These are phyloP conservation scores for Pseudolaguvia tuberculata DNA, from an alignment of 2,113 vertebrate genomes.

Conservation along the genomic window DNA sequence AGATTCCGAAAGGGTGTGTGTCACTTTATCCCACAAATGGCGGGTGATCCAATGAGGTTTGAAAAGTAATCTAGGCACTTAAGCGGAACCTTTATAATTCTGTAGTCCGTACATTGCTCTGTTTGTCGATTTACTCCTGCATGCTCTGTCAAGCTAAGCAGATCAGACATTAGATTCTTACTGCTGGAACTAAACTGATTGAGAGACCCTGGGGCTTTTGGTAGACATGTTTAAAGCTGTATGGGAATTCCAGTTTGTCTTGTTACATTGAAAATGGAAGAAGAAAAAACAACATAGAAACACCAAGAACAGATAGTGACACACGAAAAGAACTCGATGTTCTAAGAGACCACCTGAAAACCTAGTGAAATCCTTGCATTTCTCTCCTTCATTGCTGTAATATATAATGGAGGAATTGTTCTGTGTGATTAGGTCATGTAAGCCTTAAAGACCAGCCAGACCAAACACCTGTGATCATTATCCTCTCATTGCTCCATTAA, in stretches of 20 bases:
- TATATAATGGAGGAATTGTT: slow-evolving; percentile 5
- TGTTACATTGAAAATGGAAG: background rate
- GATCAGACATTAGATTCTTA: slow-evolving; percentile 12
- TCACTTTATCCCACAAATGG: slow-evolving; percentile 27
- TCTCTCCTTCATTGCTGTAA: slow-evolving; percentile 13
- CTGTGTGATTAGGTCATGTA: slow-evolving; percentile 22
- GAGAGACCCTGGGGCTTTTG: slow-evolving; percentile 7
- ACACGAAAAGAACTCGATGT: background rate
- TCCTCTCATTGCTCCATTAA: slow-evolving; percentile 37
- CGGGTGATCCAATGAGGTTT: slow-evolving; percentile 28
- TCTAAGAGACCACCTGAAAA: slow-evolving; percentile 16
- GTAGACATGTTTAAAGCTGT: background rate
- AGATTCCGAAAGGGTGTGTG: background rate
- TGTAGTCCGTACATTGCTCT: slow-evolving; percentile 10
- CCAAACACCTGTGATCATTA: slow-evolving; percentile 38
- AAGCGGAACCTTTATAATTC: slow-evolving; percentile 11
- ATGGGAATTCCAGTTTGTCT: slow-evolving; percentile 4
- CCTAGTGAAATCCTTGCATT: background rate
- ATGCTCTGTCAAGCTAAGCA: slow-evolving; percentile 29
- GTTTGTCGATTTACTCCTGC: slow-evolving; percentile 6
- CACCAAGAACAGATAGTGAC: background rate
- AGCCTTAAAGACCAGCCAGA: slow-evolving; percentile 34
- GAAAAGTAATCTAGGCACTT: slow-evolving; percentile 34
- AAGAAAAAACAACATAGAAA: background rate
- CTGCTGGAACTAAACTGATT: slow-evolving; percentile 12